Evolutionary conservation across 2,888 invertebrate species (phyloP).

Genomic region (Xestia xanthographa): DNA sequence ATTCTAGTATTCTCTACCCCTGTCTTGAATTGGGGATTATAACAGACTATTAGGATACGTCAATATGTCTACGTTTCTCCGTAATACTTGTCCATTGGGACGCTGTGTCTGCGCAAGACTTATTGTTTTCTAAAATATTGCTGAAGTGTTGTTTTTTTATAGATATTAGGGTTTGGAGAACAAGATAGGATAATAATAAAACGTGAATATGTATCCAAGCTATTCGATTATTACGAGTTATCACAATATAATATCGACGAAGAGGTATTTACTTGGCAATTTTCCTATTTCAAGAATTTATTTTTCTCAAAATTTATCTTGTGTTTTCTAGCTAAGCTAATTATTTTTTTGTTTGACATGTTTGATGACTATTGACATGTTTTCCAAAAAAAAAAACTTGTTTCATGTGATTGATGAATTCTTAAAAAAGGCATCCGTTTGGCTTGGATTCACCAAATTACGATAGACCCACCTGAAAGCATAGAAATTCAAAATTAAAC

Average conservation of each 20-base stretch:
- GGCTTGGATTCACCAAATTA: background rate
- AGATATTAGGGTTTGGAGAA: background rate
- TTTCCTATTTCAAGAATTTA: too few relatives aligned
- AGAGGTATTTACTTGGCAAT: too few relatives aligned
- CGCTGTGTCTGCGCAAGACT: slow-evolving; percentile 29
- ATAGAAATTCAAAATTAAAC: background rate
- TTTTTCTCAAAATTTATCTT: too few relatives aligned
- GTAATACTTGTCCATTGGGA: slow-evolving; percentile 58
- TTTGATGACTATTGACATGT: too few relatives aligned
- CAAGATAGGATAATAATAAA: background rate
- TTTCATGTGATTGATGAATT: background rate
- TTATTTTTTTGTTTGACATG: too few relatives aligned
- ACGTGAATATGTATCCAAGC: too few relatives aligned
- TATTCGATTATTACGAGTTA: too few relatives aligned
- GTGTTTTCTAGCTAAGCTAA: too few relatives aligned
- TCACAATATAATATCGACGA: too few relatives aligned
- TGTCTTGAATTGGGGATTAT: slow-evolving; percentile 58
- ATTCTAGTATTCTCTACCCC: slow-evolving; percentile 15
- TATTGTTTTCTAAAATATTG: slow-evolving; percentile 54
- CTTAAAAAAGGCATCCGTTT: background rate
- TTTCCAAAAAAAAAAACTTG: too few relatives aligned
- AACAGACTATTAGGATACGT: slow-evolving; percentile 68
- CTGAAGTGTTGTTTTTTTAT: slow-evolving; percentile 16
- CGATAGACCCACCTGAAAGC: background rate
- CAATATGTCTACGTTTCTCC: slow-evolving; percentile 62